Conservation (phyloP, 2,113 vertebrate genomes). For the Cranoglanis bouderius region DNA sequence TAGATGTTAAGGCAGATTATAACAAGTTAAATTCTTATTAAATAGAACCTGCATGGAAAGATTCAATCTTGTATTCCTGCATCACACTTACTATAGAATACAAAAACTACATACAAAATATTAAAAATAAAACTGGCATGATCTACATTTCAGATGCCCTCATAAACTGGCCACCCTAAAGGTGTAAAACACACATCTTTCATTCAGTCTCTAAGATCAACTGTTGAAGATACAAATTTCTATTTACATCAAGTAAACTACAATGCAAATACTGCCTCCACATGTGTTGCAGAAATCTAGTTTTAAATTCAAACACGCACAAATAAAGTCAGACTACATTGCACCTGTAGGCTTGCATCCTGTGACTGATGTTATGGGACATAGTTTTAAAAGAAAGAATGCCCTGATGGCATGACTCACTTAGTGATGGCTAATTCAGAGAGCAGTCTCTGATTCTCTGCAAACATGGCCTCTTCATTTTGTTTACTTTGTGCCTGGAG, state of each 20-base stretch:
- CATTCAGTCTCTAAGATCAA: background rate
- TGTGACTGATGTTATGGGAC: background rate
- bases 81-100: background rate
- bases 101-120: background rate
- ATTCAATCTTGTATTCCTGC: background rate
- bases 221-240: background rate
- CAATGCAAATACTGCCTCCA: background rate
- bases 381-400: background rate
- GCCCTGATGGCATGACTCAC: constrained; percentile 67
- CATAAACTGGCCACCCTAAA: background rate
- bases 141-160: background rate
- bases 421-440: constrained; percentile 77
- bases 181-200: background rate
- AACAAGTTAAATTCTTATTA: background rate
- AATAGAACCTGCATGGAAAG: background rate
- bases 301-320: background rate
- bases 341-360: background rate
- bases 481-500: constrained; percentile 82
- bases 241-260: background rate
- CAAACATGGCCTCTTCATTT: constrained; percentile 88
- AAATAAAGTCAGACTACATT: background rate
- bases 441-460: constrained; percentile 85
- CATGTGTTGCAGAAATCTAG: background rate
- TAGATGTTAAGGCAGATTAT: background rate
- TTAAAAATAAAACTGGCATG: background rate